A percentile compares a stretch with the other conserved stretches of the same genome.
phyloP scores from a whole-genome alignment of 2,888 invertebrate genomes.

The Rotaria magnacalcarata region DNA sequence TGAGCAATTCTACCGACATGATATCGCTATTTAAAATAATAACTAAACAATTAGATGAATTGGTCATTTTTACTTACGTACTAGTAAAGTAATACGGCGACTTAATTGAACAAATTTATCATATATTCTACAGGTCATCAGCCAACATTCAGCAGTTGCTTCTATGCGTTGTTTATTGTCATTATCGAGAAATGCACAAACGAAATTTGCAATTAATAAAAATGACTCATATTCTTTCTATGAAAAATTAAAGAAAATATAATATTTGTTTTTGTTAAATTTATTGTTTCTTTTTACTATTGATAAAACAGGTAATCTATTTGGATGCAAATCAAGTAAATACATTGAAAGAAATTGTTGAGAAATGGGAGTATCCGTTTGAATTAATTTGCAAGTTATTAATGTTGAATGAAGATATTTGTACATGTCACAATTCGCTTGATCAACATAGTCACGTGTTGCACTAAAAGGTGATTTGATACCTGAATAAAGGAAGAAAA shows the following conservation, averaged over 20 bases:
- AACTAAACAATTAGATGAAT: not conserved
- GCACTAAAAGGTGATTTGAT: not conserved
- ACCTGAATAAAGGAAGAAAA: not conserved
- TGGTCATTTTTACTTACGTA: not conserved
- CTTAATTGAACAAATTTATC: not conserved
- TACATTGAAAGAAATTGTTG: constrained; percentile 15
- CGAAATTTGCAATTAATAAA: not conserved
- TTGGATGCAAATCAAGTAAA: not conserved
- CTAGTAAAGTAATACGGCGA: not conserved
- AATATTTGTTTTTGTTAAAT: not conserved
- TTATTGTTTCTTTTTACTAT: not conserved
- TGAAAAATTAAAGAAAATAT: not conserved
- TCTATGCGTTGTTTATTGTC: not conserved
- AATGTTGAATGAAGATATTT: not conserved
- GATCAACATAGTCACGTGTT: not conserved
- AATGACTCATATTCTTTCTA: not conserved
- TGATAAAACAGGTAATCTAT: not conserved
- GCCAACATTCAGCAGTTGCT: not conserved
- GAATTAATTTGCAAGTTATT: not conserved
- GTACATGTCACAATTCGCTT: not conserved
- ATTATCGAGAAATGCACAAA: not conserved
- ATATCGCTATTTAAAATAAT: not conserved
- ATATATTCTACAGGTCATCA: not conserved
- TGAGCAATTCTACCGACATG: not conserved
- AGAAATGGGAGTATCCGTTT: not conserved